Evolutionary conservation across 2,888 invertebrate species (phyloP), one percentile per base, ranked within the genome.

Genomic region (Muscina levida): DNA sequence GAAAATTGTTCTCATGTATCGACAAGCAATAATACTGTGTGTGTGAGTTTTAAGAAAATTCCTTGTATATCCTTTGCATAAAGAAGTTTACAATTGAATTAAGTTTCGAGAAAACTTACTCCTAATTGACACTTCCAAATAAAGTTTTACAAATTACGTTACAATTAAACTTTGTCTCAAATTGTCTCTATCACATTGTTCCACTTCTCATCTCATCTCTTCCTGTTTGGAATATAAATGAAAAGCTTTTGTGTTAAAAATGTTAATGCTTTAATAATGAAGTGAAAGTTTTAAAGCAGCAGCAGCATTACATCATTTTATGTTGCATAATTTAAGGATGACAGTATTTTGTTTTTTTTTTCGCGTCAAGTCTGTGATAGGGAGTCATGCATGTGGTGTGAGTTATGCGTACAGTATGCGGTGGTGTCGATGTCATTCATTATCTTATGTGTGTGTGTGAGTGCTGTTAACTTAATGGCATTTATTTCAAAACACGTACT

Each of bases 321-420:
- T 44, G 10, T 4, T 44, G 44, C n/a, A 44, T 8, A 11, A 8
- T 44, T 44, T 44, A 44, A 44, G 44, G 44, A 44, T 44, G 44
- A 44, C 44, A 44, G 44, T 44, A 44, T 44, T n/a, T n/a, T n/a
- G 44, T n/a, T n/a, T n/a, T n/a, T 44, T 44, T 37, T 44, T 44
- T 44, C 44, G 44, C n/a, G 2, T 44, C 44, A 44, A 44, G 13
- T 44, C n/a, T 44, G 44, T 44, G 44, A 2, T 2, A 4, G 44
- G 10, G 13, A 2, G 44, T 44, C 44, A 4, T 37, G 4, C 10
- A 37, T 37, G 37, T 37, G 37, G 37, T 4, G 4, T 4, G 10
- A 37, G 37, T 37, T 37, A 37, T 37, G 5, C 37, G 10, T 37
- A 37, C 10, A n/a, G 37, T 10, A 10, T 37, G 44, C n/a, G 44